These are phyloP conservation scores for Dicrostonyx torquatus DNA, from an alignment of 2,797 vertebrate species.

Conservation along the genomic window DNA sequence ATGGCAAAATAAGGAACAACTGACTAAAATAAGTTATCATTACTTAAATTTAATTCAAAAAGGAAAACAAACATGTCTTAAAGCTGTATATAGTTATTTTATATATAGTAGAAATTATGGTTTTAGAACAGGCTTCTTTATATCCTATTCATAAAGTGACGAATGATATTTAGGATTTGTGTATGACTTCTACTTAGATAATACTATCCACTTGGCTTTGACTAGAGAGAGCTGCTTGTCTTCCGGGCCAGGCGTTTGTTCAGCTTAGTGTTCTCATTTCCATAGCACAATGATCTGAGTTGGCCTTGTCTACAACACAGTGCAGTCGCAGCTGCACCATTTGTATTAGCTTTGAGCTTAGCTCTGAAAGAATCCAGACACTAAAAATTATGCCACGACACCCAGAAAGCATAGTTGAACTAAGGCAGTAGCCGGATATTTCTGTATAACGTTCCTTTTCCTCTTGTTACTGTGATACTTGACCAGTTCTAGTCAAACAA, in stretches of 20 bases:
- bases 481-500: slow-evolving; percentile 14
- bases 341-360: slow-evolving; percentile 72
- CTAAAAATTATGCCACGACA: slow-evolving; percentile 56
- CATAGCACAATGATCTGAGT: slow-evolving; percentile 68
- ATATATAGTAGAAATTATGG: neutral
- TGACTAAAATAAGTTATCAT: slow-evolving; percentile 49
- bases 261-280: slow-evolving; percentile 58
- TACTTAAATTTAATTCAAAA: slow-evolving; percentile 52
- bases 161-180: slow-evolving; percentile 63
- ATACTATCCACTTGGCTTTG: slow-evolving; percentile 56
- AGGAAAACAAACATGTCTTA: neutral
- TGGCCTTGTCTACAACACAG: slow-evolving; percentile 71
- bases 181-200: slow-evolving; percentile 35
- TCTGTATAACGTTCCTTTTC: neutral
- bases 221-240: slow-evolving; percentile 66
- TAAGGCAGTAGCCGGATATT: slow-evolving; percentile 1
- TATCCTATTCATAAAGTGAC: slow-evolving; percentile 64
- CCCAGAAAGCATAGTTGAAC: slow-evolving; percentile 56
- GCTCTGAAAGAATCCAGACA: slow-evolving; percentile 67
- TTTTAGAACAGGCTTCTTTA: slow-evolving; percentile 44
- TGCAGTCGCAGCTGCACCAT: slow-evolving; percentile 74
- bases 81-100: slow-evolving; percentile 45
- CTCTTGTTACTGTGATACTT: neutral
- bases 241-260: slow-evolving; percentile 67
- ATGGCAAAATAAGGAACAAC: neutral